These are phyloP conservation scores for Cyrtonyx montezumae DNA, from an alignment of 2,113 vertebrate genomes.

Conservation along the genomic window DNA sequence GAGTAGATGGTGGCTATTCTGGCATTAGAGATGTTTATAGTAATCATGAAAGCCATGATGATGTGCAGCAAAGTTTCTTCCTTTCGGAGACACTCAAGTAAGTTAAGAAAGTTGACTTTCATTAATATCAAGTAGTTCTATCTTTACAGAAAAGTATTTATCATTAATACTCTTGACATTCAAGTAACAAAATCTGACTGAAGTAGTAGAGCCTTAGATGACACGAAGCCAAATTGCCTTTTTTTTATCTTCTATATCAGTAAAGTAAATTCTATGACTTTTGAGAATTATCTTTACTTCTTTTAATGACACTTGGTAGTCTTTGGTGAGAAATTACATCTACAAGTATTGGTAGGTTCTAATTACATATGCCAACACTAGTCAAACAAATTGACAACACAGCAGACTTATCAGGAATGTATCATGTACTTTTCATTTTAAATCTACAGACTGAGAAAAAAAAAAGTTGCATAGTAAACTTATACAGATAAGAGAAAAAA, in stretches of 20 bases:
- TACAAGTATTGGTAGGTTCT: not conserved
- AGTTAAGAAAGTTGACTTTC: conserved; percentile 59
- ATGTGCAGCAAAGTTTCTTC: conserved; percentile 98
- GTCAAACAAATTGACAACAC: not conserved
- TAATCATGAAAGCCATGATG: conserved; percentile 85
- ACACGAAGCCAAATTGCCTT: not conserved
- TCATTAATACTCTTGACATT: not conserved
- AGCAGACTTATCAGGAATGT: not conserved
- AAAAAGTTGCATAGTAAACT: not conserved
- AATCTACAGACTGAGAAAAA: not conserved
- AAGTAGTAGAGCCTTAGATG: not conserved
- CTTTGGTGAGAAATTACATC: not conserved
- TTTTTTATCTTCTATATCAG: not conserved
- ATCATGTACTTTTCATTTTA: not conserved
- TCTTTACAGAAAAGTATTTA: not conserved
- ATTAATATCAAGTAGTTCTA: not conserved
- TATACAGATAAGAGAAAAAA: not conserved
- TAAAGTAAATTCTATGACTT: not conserved
- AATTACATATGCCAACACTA: not conserved
- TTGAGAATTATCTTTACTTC: not conserved
- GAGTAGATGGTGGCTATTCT: conserved; percentile 91
- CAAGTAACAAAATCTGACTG: not conserved
- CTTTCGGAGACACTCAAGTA: conserved; percentile 97
- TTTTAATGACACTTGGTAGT: not conserved
- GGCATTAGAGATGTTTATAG: conserved; percentile 93